These are phyloP conservation scores for Philotrypesis tridentata DNA, from an alignment of 1,140 invertebrate genomes.

Conservation along the genomic window DNA sequence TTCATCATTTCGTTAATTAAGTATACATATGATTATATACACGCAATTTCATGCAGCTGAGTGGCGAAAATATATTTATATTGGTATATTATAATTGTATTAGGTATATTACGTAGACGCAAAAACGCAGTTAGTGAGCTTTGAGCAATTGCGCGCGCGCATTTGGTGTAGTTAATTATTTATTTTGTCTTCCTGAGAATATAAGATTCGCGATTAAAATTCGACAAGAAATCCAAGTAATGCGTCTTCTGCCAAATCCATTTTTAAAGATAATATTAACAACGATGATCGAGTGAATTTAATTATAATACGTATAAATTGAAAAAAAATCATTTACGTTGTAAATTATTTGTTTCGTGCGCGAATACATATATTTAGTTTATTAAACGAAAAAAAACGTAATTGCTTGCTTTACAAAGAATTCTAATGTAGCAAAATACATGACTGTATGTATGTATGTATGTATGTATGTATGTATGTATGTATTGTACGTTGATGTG, in stretches of 20 bases:
- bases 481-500: neutral
- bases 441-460: neutral
- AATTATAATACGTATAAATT: neutral
- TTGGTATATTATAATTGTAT: constrained; percentile 10
- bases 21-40: neutral
- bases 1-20: neutral
- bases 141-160: constrained; percentile 1
- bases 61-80: neutral
- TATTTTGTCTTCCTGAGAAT: constrained; percentile 42
- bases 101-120: neutral
- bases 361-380: neutral
- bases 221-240: constrained; percentile 5
- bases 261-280: neutral
- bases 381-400: neutral
- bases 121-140: constrained; percentile 21
- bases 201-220: neutral
- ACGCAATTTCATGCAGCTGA: neutral
- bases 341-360: neutral
- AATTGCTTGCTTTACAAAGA: constrained; percentile 33
- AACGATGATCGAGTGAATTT: neutral
- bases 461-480: neutral
- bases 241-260: neutral
- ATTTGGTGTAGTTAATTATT: constrained; percentile 36
- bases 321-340: neutral
- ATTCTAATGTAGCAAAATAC: constrained; percentile 1